phyloP scores from a whole-genome alignment of 2,113 vertebrate genomes.

The Todiramphus saurophagus region DNA sequence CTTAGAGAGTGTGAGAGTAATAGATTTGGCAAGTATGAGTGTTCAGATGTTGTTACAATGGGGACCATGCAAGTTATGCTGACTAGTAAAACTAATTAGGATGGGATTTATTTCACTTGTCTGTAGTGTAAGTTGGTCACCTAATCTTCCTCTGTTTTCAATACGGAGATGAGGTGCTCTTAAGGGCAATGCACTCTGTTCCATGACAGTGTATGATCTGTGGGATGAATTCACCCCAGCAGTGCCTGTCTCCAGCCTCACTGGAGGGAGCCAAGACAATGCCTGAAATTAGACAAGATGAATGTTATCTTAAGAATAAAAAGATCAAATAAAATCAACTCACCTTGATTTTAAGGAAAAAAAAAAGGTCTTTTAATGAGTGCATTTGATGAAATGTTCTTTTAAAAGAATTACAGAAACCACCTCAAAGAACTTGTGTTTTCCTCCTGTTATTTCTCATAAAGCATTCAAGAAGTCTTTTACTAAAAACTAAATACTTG shows the following conservation, averaged over 20 bases:
- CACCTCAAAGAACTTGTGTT: neutral
- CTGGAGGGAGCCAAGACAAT: neutral
- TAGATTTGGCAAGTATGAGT: neutral
- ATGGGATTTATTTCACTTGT: neutral
- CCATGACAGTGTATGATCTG: rapidly evolving
- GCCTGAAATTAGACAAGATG: neutral
- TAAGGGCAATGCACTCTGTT: neutral
- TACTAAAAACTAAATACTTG: neutral
- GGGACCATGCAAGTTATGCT: neutral
- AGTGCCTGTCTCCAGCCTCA: neutral
- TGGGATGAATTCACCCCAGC: neutral
- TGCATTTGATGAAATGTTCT: neutral
- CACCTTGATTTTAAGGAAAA: neutral
- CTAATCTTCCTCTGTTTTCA: neutral
- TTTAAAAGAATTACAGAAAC: neutral
- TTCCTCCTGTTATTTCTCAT: neutral
- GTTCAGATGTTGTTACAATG: neutral
- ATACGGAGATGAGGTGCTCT: neutral
- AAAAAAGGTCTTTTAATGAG: neutral
- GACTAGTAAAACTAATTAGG: neutral
- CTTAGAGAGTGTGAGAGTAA: neutral
- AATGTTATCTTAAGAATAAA: neutral
- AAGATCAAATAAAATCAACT: neutral
- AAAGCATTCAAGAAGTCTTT: neutral
- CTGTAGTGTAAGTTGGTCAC: neutral